Evolutionary conservation across 2,888 invertebrate genomes (phyloP).

Genomic region (Chesias legatella): DNA sequence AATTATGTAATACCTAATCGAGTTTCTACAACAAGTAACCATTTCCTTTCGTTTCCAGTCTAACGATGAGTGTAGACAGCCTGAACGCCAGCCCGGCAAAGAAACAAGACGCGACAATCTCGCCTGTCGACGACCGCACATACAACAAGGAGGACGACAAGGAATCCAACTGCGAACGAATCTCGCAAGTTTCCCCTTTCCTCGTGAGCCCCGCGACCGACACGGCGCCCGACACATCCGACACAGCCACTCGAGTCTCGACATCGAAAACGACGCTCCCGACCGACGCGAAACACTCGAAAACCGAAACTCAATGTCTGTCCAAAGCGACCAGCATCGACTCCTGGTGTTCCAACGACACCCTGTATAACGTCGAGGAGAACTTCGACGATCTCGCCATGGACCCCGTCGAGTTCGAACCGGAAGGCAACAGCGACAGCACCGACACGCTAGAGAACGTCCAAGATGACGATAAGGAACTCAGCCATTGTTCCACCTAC

Average conservation of each 20-base stretch:
- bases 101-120: slow-evolving; percentile 34
- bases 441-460: slow-evolving; percentile 64
- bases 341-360: slow-evolving; percentile 84
- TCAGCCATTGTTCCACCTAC: slow-evolving; percentile 65
- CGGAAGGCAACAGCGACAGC: slow-evolving; percentile 59
- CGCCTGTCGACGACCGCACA: slow-evolving; percentile 59
- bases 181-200: slow-evolving; percentile 70
- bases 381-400: slow-evolving; percentile 72
- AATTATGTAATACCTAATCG: not conserved
- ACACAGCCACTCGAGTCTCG: slow-evolving; percentile 61
- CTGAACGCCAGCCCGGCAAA: slow-evolving; percentile 64
- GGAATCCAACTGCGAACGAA: slow-evolving; percentile 54
- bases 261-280: slow-evolving; percentile 74
- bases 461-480: slow-evolving; percentile 61
- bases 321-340: slow-evolving; percentile 82
- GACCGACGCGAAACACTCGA: slow-evolving; percentile 72
- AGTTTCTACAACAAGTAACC: slow-evolving; percentile 10
- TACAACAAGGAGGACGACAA: slow-evolving; percentile 59
- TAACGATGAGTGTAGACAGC: slow-evolving; percentile 75
- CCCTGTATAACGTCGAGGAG: slow-evolving; percentile 82
- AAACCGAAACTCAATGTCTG: slow-evolving; percentile 67
- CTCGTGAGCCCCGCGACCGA: slow-evolving; percentile 68
- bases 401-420: slow-evolving; percentile 52
- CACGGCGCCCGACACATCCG: slow-evolving; percentile 54
- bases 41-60: slow-evolving; percentile 43